phyloP scores from a whole-genome alignment of 2,888 invertebrate genomes.

The Chromoteleia sp. region DNA sequence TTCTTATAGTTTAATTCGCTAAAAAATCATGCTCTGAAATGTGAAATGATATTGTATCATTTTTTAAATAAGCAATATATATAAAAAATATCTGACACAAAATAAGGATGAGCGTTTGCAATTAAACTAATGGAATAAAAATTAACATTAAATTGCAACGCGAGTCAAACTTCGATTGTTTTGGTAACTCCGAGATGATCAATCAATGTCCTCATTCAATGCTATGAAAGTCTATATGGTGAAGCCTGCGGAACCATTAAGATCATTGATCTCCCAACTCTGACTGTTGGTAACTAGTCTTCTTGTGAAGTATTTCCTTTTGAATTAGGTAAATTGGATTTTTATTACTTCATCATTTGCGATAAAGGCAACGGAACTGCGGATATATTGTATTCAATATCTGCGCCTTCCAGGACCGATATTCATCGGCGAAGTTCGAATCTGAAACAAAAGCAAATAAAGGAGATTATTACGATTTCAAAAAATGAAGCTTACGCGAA shows the following conservation, averaged over 20 bases:
- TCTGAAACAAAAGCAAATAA: conserved; percentile 37
- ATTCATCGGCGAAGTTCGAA: not conserved
- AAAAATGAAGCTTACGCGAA: conserved; percentile 21
- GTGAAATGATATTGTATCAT: not conserved
- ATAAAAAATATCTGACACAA: not conserved
- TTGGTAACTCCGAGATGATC: conserved; percentile 47
- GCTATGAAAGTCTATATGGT: conserved; percentile 49
- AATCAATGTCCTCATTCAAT: conserved; percentile 63
- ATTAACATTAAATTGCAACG: conserved; percentile 30
- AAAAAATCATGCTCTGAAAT: not conserved
- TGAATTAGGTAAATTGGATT: conserved; percentile 31
- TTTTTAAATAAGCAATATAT: no score
- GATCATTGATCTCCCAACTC: conserved; percentile 60
- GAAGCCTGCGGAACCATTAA: conserved; percentile 46
- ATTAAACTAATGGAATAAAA: conserved; percentile 21
- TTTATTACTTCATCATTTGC: not conserved
- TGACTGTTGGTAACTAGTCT: conserved; percentile 21
- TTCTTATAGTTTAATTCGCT: not conserved
- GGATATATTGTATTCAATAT: no score
- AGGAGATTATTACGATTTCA: conserved; percentile 22
- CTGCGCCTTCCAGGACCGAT: not conserved
- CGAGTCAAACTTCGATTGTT: conserved; percentile 52
- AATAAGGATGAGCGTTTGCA: not conserved
- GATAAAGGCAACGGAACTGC: not conserved
- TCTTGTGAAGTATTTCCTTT: conserved; percentile 31